Evolutionary conservation across 23 tunicate genomes (phyloP).

Genomic region (Clavelina lepadiformis): DNA sequence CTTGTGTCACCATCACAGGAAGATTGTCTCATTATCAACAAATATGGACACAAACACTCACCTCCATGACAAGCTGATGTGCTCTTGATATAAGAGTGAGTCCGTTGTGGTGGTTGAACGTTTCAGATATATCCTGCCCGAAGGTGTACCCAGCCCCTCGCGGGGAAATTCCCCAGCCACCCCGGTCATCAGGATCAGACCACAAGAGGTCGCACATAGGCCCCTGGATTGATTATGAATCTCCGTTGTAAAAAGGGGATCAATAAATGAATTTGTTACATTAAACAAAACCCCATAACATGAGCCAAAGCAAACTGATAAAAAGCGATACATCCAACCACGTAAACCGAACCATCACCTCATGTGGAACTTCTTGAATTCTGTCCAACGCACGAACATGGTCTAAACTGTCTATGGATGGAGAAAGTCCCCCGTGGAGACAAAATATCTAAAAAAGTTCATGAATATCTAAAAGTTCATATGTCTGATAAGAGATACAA

Average conservation of each 20-base stretch:
- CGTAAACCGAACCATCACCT: constrained; percentile 14
- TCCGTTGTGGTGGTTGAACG: constrained; percentile 96
- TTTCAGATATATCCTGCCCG: constrained; percentile 97
- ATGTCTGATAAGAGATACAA: too few species aligned
- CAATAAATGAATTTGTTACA: not conserved
- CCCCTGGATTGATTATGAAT: constrained; percentile 25
- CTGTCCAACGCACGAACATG: constrained; percentile 95
- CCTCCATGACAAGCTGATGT: constrained; percentile 97
- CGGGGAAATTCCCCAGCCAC: constrained; percentile 99
- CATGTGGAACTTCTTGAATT: constrained; percentile 97
- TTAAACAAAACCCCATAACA: too few species aligned
- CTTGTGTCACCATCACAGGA: not conserved
- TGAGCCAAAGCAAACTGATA: too few species aligned
- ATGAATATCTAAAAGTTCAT: too few species aligned
- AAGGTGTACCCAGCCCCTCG: constrained; percentile 99
- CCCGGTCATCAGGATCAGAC: constrained; percentile 98
- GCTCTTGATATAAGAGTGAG: constrained; percentile 89
- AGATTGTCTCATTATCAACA: not conserved
- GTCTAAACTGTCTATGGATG: constrained; percentile 91
- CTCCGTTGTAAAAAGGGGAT: not conserved
- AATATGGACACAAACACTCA: not conserved
- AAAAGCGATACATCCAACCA: not conserved
- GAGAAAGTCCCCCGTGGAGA: constrained; percentile 90
- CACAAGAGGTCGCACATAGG: constrained; percentile 99
- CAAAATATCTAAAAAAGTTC: constrained; percentile 56